These are phyloP conservation scores for Nyctalus aviator DNA, from an alignment of 2,797 vertebrate species.

Conservation along the genomic window DNA sequence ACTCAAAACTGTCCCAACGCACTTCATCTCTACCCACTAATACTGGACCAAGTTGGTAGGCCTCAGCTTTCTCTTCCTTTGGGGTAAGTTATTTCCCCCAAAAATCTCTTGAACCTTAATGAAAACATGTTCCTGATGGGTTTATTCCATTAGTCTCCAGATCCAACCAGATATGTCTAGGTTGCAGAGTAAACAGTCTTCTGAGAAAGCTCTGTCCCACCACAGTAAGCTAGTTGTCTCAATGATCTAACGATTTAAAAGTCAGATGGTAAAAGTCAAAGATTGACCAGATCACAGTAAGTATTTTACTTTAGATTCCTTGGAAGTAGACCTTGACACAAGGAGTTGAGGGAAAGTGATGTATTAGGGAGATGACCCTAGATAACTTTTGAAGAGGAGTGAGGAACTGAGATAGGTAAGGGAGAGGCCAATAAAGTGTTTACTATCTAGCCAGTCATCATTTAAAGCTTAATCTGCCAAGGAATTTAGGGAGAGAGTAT, in stretches of 20 bases:
- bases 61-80: constrained; percentile 22
- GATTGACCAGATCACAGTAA: background rate
- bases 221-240: background rate
- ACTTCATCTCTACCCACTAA: background rate
- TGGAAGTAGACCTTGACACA: background rate
- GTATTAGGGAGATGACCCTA: background rate
- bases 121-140: background rate
- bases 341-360: background rate
- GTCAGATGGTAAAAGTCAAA: background rate
- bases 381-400: background rate
- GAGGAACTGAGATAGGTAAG: background rate
- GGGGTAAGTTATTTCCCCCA: constrained; percentile 32
- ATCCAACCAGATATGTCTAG: background rate
- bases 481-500: background rate
- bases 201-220: background rate
- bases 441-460: background rate
- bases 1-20: background rate
- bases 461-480: background rate
- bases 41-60: background rate
- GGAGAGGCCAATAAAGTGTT: background rate
- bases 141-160: background rate
- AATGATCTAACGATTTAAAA: constrained; percentile 14
- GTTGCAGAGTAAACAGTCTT: background rate
- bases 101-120: constrained; percentile 29
- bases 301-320: background rate